These are phyloP conservation scores for Oreohelix idahoensis DNA, from an alignment of 1,140 invertebrate species.

Conservation along the genomic window DNA sequence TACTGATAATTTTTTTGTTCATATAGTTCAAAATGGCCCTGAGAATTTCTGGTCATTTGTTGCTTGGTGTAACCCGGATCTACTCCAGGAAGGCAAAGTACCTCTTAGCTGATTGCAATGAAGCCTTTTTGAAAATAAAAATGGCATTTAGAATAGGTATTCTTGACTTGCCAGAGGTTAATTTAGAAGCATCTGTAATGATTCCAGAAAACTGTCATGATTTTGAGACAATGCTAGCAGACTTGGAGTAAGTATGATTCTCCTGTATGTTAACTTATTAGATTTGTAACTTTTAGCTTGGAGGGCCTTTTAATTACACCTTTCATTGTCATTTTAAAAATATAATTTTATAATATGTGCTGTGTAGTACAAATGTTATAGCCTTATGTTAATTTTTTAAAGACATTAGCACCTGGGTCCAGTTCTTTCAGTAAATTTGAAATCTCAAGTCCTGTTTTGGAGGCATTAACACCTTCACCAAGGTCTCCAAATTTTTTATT, in stretches of 20 bases:
- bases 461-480: too few species aligned
- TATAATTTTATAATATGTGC: too few species aligned
- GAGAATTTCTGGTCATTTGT: conserved; percentile 96
- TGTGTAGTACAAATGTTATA: too few species aligned
- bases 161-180: conserved; percentile 97
- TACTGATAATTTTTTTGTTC: neutral
- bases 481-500: too few species aligned
- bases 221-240: conserved; percentile 96
- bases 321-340: too few species aligned
- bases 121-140: conserved; percentile 99
- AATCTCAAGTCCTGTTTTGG: too few species aligned
- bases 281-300: too few species aligned
- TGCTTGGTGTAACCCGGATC: conserved; percentile 97
- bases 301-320: too few species aligned
- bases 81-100: conserved; percentile 99
- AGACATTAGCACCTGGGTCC: too few species aligned
- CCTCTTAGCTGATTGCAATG: conserved; percentile 98
- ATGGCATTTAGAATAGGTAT: conserved; percentile 96
- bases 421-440: too few species aligned
- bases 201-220: conserved; percentile 86
- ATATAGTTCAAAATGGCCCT: conserved; percentile 95
- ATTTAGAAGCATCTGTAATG: conserved; percentile 94
- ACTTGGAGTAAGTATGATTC: conserved; percentile 77
- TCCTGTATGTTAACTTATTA: neutral
- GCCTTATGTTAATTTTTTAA: too few species aligned